Evolutionary conservation across 1,140 invertebrate genomes (phyloP), one percentile per base, ranked within the genome.

Genomic region (Diabrotica undecimpunctata): DNA sequence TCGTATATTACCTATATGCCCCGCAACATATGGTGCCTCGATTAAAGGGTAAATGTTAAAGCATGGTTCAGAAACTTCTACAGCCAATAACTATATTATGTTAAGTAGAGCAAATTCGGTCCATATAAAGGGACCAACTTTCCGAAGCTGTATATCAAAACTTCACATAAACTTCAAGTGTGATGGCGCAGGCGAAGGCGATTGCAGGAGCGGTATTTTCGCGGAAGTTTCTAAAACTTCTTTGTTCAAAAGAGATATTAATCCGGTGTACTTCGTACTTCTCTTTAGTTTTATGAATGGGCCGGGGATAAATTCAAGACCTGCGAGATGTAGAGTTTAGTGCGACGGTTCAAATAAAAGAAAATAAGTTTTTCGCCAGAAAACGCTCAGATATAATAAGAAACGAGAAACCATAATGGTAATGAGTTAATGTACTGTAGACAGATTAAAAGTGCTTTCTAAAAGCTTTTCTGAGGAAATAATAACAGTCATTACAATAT

Each of bases 1-100:
- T 55, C 65, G 65, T 66, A 62, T 58, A 61, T 66, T 66, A 66
- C 65, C 65, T 66, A 66, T 66, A 66, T 54, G 65, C 65, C 54
- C 64, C 62, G 65, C 60, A 66, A 61, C 65, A 66, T 50, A 66
- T 66, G 65, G 59, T 58, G 25, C 25, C 39, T 35, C 65, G 53
- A 66, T 66, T 66, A 66, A 61, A 59, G 65, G 65, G 65, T 66
- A 62, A 66, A 66, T 62, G 65, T 66, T 66, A 66, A 54, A 62
- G 60, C 51, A 61, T 61, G 60, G 59, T 66, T 60, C 37, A 61
- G 65, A 66, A 66, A 66, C 65, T 66, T 62, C n/a, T n/a, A 8
- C 39, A 25, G 12, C 65, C 65, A 66, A 66, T 66, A 66, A 62
- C 65, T 66, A 62, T 61, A 66, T 66, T 66, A 66, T 62, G 65